Evolutionary conservation across 2,113 vertebrate genomes (phyloP).

Genomic region (Perccottus glenii): DNA sequence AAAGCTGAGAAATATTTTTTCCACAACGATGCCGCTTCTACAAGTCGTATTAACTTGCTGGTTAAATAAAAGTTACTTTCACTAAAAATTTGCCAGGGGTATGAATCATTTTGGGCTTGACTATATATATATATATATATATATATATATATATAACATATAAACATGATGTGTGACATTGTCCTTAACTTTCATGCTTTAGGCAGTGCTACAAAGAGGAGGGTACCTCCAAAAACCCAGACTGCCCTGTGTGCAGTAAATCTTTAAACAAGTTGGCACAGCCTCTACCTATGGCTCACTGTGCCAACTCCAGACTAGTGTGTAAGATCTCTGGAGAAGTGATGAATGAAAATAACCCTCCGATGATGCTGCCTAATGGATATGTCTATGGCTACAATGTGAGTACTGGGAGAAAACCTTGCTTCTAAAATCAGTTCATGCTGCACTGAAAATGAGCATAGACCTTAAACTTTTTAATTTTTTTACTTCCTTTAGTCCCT

Average conservation of each 20-base stretch:
- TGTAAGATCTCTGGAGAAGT: slow-evolving; percentile 99
- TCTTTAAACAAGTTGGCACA: slow-evolving; percentile 98
- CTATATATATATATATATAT: no score
- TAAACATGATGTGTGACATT: neutral
- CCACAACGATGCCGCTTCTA: no score
- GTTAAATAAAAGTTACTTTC: no score
- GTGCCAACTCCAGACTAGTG: slow-evolving; percentile 97
- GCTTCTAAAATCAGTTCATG: neutral
- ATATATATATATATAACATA: no score
- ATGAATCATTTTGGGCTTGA: neutral
- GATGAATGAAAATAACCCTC: slow-evolving; percentile 99
- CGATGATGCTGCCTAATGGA: slow-evolving; percentile 99
- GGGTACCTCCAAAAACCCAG: slow-evolving; percentile 95
- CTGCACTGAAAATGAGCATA: neutral
- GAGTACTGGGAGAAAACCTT: slow-evolving; percentile 71
- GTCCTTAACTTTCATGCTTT: slow-evolving; percentile 62
- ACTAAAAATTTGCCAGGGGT: neutral
- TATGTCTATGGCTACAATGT: slow-evolving; percentile 99
- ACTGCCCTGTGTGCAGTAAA: slow-evolving; percentile 99
- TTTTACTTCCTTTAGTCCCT: slow-evolving; percentile 85
- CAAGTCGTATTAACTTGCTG: no score
- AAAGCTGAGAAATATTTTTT: no score
- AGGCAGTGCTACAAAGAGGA: slow-evolving; percentile 99
- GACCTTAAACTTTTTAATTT: neutral
- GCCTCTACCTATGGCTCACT: slow-evolving; percentile 98